Base-by-base conservation (phyloP, 2,888 invertebrate genomes). In the Eristalinus sepulchralis region DNA sequence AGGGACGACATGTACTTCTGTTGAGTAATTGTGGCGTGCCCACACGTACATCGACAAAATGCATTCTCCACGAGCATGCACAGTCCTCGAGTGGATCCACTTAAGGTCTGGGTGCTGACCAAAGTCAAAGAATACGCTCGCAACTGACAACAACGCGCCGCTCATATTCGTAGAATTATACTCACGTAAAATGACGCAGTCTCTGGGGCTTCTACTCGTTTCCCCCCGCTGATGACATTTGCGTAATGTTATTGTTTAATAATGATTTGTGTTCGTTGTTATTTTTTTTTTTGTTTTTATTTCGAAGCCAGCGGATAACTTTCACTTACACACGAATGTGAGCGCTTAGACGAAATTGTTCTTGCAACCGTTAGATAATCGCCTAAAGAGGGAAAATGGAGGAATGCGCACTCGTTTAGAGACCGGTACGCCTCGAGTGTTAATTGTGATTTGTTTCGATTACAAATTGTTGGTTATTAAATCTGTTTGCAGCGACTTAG, bases 171-270 rank as follows among this genome's bases (percentile, higher is more conserved):
- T 59, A 17, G 47, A 67, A 62, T 77, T 62, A 68, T 77, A 53
- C 47, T 77, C 77, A 77, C 77, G 77, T 77, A 62, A 67, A 39
- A 39, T 67, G 67, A 47, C 60, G 10, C 34, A 17, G 60, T 47
- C 53, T 8, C 34, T 47, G 55, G 24, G 36, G 9, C 22, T 55
- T 34, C 9, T 10, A 24, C 53, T 22, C 22, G 10, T 60, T 60
- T 10, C 22, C 6, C 13, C n/a, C 33, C 4, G 24, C 8, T 63
- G 22, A 77, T 78, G 77, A 68, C 55, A 70, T 70, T 78, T 78
- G 77, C 70, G 77, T 78, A 70, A 70, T 39, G 55, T 70, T 78
- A 78, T 70, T 78, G 77, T 78, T 70, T 78, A 55, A 78, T 78
- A 70, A 78, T 78, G 62, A 78, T 70, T 63, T 63, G 31, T 59